Evolutionary conservation across 2,113 vertebrate genomes (phyloP).

Genomic region (Heptranchias perlo): DNA sequence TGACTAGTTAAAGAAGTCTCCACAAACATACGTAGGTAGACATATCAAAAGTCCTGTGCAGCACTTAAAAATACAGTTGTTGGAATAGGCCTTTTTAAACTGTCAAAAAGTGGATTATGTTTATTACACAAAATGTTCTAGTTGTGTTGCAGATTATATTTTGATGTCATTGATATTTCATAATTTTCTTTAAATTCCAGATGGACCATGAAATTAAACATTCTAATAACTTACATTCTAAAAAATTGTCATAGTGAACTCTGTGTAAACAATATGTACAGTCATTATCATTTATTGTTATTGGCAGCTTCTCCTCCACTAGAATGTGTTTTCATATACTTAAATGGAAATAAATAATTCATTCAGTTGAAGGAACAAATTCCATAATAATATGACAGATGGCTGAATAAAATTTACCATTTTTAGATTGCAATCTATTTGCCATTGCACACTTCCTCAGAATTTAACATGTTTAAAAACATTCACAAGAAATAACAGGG

Average conservation of each 20-base stretch:
- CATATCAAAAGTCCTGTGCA: not conserved
- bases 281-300: not conserved
- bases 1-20: constrained; percentile 64
- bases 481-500: not conserved
- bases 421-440: not conserved
- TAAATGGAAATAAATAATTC: constrained; percentile 26
- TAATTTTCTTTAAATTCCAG: not conserved
- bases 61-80: not conserved
- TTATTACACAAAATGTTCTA: not conserved
- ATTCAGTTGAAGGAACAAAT: not conserved
- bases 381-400: constrained; percentile 24
- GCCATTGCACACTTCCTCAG: not conserved
- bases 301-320: not conserved
- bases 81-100: no score
- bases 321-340: not conserved
- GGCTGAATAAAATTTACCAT: not conserved
- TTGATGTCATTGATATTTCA: not conserved
- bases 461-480: not conserved
- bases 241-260: not conserved
- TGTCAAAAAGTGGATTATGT: not conserved
- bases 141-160: not conserved
- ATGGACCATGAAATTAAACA: not conserved
- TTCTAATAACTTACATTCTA: no score
- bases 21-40: not conserved
- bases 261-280: not conserved